Evolutionary conservation across 1,140 invertebrate genomes (phyloP).

Genomic region (Nebria ingens): DNA sequence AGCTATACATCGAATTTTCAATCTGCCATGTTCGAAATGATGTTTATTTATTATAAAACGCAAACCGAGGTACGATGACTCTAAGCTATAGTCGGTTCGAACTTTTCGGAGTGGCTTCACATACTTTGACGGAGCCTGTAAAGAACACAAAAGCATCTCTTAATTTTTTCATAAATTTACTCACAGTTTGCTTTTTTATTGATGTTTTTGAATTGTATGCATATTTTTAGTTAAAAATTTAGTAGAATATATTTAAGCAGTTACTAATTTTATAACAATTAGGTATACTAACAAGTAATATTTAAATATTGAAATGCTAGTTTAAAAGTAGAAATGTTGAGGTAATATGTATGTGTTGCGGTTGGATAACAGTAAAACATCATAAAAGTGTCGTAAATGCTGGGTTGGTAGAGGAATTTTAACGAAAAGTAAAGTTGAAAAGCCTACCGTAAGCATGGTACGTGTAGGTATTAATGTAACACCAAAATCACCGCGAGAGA

Average conservation of each 20-base stretch:
- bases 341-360: neutral
- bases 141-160: neutral
- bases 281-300: too few relatives aligned
- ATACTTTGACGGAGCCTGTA: neutral
- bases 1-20: constrained; percentile 46
- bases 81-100: neutral
- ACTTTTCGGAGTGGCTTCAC: neutral
- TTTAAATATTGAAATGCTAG: too few relatives aligned
- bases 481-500: neutral
- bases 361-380: neutral
- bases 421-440: neutral
- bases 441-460: too few relatives aligned
- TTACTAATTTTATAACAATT: neutral
- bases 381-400: neutral
- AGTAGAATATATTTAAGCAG: neutral
- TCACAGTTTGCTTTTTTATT: too few relatives aligned
- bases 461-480: neutral
- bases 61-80: constrained; percentile 21
- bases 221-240: neutral
- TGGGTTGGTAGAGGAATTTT: neutral
- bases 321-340: too few relatives aligned
- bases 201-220: neutral
- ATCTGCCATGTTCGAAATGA: constrained; percentile 38
- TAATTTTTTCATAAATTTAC: neutral
- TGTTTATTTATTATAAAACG: constrained; percentile 26